phyloP scores from a whole-genome alignment of 2,888 invertebrate genomes.

The Thysanoteuthis rhombus region DNA sequence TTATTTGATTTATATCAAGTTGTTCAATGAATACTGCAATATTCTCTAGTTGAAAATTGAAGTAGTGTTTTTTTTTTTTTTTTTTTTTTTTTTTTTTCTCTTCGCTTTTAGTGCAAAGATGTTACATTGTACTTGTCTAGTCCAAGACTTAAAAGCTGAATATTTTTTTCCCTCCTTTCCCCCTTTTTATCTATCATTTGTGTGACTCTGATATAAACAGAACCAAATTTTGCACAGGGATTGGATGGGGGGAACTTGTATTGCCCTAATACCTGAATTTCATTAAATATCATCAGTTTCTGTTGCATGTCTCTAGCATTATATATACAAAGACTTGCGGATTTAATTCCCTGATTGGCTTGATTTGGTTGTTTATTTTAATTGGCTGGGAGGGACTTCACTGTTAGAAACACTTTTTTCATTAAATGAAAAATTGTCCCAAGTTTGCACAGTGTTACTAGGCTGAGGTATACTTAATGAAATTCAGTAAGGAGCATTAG shows the following conservation, averaged over 20 bases:
- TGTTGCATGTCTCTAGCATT: background rate
- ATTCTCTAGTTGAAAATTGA: background rate
- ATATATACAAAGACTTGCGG: background rate
- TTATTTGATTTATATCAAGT: background rate
- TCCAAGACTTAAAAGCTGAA: background rate
- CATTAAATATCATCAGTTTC: background rate
- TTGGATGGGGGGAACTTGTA: background rate
- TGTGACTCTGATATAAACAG: too few species aligned
- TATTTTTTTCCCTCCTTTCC: background rate
- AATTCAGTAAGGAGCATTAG: constrained; percentile 12
- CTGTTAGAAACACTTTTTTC: background rate
- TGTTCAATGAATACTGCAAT: background rate
- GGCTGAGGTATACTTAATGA: background rate
- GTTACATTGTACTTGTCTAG: constrained; percentile 12
- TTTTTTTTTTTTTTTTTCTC: too few species aligned
- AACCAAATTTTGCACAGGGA: background rate
- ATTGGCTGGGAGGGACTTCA: background rate
- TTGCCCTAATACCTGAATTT: background rate
- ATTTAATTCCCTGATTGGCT: background rate
- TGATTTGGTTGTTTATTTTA: background rate
- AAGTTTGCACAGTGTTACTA: background rate
- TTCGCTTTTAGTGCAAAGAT: background rate
- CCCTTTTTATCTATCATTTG: background rate
- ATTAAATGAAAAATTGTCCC: background rate
- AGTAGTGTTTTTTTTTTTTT: background rate